Base-by-base conservation (phyloP, 2,113 vertebrate species). In the Nothobranchius furzeri region DNA sequence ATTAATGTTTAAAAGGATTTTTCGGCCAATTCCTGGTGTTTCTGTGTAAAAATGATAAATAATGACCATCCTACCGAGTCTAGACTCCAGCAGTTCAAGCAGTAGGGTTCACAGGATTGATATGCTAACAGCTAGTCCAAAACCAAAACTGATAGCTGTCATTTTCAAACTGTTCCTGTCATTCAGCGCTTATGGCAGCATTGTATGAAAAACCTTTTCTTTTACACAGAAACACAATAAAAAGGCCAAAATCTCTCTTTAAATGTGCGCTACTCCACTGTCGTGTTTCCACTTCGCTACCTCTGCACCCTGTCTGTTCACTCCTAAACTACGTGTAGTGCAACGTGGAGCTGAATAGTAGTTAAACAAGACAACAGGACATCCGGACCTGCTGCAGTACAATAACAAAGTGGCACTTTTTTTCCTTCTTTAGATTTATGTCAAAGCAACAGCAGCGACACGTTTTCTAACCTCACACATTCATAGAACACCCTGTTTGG, bases 281-380 rank as follows among this genome's bases (percentile, higher is more conserved):
- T 57, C 50, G 36, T 57, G 70, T 43, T 61, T 73, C 63, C 17
- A 58, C 20, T 78, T 8, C 62, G 51, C 60, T 14, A 40, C 76
- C 71, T 68, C 65, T 75, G 79, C 73, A 88, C 81, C 85, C 83
- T 76, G 79, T 85, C 20, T 73, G 64, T 57, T 73, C 68, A 56
- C 63, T 75, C 56, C 24, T 52, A 69, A 35, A 8, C 54, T 70
- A 76, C 69, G 78, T 81, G 73, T 81, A 85, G 86, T 87, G 84
- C 86, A 87, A 87, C 57, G 60, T 74, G 75, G 54, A 79, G 60
- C 75, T 68, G 62, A 20, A 71, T 43, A 70, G 64, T 64, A 73
- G 58, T 73, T 66, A 7, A 56, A 57, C 46, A 36, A 59, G 53
- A 74, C 10, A 73, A 58, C 52, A 73, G 74, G 50, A 60, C 70